Base-by-base conservation (phyloP, 2,113 vertebrate species). In the Ophthalmolycus amberensis region DNA sequence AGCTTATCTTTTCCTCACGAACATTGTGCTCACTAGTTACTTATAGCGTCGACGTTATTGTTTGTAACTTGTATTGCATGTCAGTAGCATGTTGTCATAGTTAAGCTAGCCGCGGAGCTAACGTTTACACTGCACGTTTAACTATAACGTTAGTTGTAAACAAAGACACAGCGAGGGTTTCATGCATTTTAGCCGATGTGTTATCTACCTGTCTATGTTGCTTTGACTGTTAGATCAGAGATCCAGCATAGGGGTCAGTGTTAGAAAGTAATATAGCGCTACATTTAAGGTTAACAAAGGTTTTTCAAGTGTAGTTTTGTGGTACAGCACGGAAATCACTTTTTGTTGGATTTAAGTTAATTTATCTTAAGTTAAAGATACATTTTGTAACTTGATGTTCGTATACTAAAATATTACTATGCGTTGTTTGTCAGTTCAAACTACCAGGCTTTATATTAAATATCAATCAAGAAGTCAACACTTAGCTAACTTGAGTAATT, bases 31-130 rank as follows among this genome's bases (percentile, higher is more conserved):
- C 7, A 29, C 5, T 7, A 5, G 9, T 58, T 32, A 40, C 1
- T 9, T n/a, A 42, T 10, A 3, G 6, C 34, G 10, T 44, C 1
- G 3, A 22, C 0, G 4, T 1, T 16, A 0, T 34, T 37, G 0
- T 1, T 3, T 18, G 25, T 14, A 16, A n/a, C 10, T 1, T 34
- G 9, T 12, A 0, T 29, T 4, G 52, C 3, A 15, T 20, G 27
- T 40, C 54, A 0, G 34, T 6, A 0, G 25, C 25, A 5, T 18
- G 25, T 0, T 27, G 1, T 48, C n/a, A 1, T 14, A 3, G 5
- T 37, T 64, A 11, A 52, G 14, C 9, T 18, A 40, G 18, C 38
- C 0, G 18, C n/a, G 38, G n/a, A 42, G 9, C 9, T 56, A 56
- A 65, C 48, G 71, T 42, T 27, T n/a, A 2, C 5, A 5, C 34